These are phyloP conservation scores for Rhyacichthys aspro DNA, from an alignment of 2,797 vertebrate species.

Conservation along the genomic window DNA sequence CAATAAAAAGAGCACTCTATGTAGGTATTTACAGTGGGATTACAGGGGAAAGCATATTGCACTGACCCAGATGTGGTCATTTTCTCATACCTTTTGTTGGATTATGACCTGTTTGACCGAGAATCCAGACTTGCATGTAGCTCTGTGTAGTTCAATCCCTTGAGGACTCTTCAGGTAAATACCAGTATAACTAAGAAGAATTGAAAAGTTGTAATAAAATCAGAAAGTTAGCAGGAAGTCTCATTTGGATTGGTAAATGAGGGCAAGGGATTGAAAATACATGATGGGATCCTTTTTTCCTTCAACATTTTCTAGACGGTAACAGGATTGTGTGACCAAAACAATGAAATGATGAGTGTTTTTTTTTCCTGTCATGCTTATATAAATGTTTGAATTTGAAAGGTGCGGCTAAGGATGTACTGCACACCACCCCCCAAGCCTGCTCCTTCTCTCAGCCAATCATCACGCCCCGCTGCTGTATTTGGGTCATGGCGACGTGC, in stretches of 20 bases:
- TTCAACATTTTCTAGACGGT: neutral
- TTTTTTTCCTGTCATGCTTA: slow-evolving; percentile 40
- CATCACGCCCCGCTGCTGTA: slow-evolving; percentile 65
- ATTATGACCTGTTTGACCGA: no score
- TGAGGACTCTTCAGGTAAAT: slow-evolving; percentile 13
- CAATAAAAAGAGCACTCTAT: no score
- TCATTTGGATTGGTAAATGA: slow-evolving; percentile 25
- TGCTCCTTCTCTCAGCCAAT: slow-evolving; percentile 74
- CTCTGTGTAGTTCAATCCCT: no score
- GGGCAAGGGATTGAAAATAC: slow-evolving; percentile 65
- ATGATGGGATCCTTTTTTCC: slow-evolving; percentile 45
- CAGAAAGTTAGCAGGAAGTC: slow-evolving; percentile 37
- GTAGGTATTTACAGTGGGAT: no score
- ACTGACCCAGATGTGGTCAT: no score
- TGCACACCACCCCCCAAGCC: slow-evolving; percentile 26
- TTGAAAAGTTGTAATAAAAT: slow-evolving; percentile 29
- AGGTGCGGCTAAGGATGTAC: slow-evolving; percentile 64
- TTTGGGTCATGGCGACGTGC: slow-evolving; percentile 81
- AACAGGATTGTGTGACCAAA: slow-evolving; percentile 22
- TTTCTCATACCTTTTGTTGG: no score
- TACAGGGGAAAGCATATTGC: no score
- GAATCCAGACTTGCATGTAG: no score
- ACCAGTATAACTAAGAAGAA: slow-evolving; percentile 28
- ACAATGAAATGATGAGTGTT: slow-evolving; percentile 21
- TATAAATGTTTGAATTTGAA: slow-evolving; percentile 78